These are phyloP conservation scores for Hephaestus fuliginosus DNA, from an alignment of 2,797 vertebrate species.

Conservation along the genomic window DNA sequence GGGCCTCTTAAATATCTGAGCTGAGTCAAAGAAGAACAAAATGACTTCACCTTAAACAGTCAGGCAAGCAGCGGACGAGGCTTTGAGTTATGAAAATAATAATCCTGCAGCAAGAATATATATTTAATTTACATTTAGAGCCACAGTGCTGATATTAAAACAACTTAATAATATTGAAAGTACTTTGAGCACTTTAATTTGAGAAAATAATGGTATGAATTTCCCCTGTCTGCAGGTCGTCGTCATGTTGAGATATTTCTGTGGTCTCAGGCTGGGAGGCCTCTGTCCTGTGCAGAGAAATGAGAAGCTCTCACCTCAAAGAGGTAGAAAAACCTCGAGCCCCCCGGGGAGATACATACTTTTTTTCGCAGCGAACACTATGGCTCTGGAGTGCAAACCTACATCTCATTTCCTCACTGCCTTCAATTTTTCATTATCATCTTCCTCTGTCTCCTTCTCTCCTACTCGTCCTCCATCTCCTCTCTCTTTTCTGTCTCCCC, in stretches of 20 bases:
- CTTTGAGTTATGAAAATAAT: background rate
- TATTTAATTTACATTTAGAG: conserved; percentile 6
- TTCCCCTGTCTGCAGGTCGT: conserved; percentile 53
- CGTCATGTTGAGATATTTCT: conserved; percentile 70
- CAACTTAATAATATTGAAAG: background rate
- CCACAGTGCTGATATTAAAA: background rate
- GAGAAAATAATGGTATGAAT: conserved; percentile 17
- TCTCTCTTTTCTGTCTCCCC: conserved; percentile 78
- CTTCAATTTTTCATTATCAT: conserved; percentile 82
- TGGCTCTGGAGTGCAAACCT: conserved; percentile 72
- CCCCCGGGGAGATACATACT: conserved; percentile 51
- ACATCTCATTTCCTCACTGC: conserved; percentile 80
- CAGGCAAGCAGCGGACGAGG: background rate
- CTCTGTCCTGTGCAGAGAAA: conserved; percentile 62
- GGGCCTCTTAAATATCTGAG: background rate
- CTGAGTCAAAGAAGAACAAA: conserved; percentile 2
- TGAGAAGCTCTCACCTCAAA: conserved; percentile 49
- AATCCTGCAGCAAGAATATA: background rate
- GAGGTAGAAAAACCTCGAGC: conserved; percentile 50
- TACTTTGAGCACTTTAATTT: conserved; percentile 4
- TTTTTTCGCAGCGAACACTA: conserved; percentile 58
- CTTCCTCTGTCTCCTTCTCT: conserved; percentile 82
- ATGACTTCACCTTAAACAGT: conserved; percentile 8
- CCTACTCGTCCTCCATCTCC: conserved; percentile 80
- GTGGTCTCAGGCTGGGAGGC: conserved; percentile 65